Conservation (phyloP, 2,797 vertebrate species). For the Dryobates pubescens region DNA sequence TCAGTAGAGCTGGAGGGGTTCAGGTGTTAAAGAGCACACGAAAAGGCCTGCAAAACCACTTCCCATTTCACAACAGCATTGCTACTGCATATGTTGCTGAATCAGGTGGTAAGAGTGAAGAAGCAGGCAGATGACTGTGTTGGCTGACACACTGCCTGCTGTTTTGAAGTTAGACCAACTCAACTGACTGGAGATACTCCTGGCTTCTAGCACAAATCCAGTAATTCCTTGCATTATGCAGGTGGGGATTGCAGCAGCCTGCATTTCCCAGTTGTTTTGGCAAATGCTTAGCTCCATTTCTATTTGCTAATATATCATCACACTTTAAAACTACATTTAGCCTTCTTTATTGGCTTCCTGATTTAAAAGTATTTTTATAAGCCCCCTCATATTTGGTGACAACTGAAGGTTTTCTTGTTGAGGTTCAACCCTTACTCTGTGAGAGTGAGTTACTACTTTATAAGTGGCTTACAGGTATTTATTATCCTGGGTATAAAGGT, state of each 20-base stretch:
- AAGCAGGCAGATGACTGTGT: neutral
- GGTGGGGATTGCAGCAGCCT: neutral
- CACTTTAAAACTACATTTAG: neutral
- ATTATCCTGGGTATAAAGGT: conserved; percentile 77
- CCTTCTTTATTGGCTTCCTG: conserved; percentile 12
- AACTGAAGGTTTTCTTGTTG: conserved; percentile 39
- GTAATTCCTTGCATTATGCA: neutral
- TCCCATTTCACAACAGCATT: neutral
- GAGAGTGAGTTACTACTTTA: conserved; percentile 73
- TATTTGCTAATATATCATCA: neutral
- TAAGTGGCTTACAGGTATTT: conserved; percentile 77
- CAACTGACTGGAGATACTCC: conserved; percentile 1
- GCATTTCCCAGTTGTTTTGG: neutral
- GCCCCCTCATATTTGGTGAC: conserved; percentile 10
- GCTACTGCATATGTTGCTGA: neutral
- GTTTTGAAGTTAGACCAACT: neutral
- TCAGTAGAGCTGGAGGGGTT: neutral
- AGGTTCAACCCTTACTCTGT: conserved; percentile 58
- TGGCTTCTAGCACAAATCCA: conserved; percentile 9
- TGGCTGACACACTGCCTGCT: neutral
- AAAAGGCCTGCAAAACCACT: neutral
- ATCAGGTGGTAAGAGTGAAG: neutral
- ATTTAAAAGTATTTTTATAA: conserved; percentile 37
- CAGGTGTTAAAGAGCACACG: neutral
- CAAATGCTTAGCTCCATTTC: neutral